phyloP scores from a whole-genome alignment of 2,797 vertebrate species.

The Chaunax sp. region DNA sequence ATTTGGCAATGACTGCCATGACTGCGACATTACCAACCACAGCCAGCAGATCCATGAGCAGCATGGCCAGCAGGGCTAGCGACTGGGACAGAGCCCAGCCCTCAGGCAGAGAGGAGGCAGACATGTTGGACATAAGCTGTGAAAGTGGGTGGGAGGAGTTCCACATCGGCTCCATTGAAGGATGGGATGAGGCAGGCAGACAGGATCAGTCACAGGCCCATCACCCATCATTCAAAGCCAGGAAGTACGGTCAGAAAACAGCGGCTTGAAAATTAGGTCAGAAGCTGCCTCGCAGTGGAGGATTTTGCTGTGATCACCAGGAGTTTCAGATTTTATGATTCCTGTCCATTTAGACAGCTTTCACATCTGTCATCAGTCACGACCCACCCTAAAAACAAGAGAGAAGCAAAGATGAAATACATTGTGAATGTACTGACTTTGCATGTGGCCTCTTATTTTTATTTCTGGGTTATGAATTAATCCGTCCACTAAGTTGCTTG shows the following conservation, averaged over 20 bases:
- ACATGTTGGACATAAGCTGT: slow-evolving; percentile 82
- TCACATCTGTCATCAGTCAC: slow-evolving; percentile 36
- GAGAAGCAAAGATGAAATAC: slow-evolving; percentile 25
- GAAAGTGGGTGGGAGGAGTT: slow-evolving; percentile 85
- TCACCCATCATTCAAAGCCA: slow-evolving; percentile 91
- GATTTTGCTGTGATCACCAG: slow-evolving; percentile 29
- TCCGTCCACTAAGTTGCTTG: background rate
- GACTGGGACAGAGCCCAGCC: slow-evolving; percentile 87
- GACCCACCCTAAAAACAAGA: slow-evolving; percentile 42
- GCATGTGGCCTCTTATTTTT: background rate
- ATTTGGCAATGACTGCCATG: slow-evolving; percentile 96
- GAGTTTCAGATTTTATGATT: slow-evolving; percentile 36
- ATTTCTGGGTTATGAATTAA: slow-evolving; percentile 6
- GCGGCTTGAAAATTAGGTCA: slow-evolving; percentile 59
- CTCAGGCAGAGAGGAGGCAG: slow-evolving; percentile 80
- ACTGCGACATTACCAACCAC: slow-evolving; percentile 94
- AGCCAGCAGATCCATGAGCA: slow-evolving; percentile 94
- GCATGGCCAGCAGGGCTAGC: slow-evolving; percentile 94
- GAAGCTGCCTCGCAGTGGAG: slow-evolving; percentile 29
- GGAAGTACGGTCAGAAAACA: slow-evolving; percentile 72
- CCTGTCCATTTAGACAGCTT: slow-evolving; percentile 41
- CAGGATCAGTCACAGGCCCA: slow-evolving; percentile 88
- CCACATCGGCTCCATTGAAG: slow-evolving; percentile 93
- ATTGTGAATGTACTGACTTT: slow-evolving; percentile 1
- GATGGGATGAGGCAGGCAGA: slow-evolving; percentile 80